phyloP scores from a whole-genome alignment of 53 echinoderm and acorn worm genomes.

The Glandiceps talaboti region DNA sequence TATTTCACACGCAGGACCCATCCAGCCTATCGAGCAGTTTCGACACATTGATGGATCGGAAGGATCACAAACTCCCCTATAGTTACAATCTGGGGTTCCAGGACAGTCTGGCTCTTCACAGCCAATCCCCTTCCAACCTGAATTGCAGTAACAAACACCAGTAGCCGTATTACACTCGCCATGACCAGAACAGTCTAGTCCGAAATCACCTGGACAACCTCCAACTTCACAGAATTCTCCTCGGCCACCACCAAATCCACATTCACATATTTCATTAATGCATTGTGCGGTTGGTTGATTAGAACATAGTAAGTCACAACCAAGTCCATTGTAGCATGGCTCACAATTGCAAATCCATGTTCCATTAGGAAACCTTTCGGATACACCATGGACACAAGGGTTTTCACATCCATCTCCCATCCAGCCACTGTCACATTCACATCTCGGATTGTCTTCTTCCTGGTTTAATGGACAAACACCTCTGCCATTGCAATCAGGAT shows the following conservation, averaged over 20 bases:
- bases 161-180: slow-evolving; percentile 55
- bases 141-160: slow-evolving; percentile 56
- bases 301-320: slow-evolving; percentile 63
- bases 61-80: slow-evolving; percentile 41
- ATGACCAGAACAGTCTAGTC: slow-evolving; percentile 65
- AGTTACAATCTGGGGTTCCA: slow-evolving; percentile 72
- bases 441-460: slow-evolving; percentile 43
- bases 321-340: slow-evolving; percentile 54
- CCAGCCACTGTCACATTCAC: slow-evolving; percentile 48
- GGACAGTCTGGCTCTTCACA: slow-evolving; percentile 78
- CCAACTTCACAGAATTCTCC: slow-evolving; percentile 58
- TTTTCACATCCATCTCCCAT: slow-evolving; percentile 82
- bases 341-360: slow-evolving; percentile 64
- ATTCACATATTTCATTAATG: slow-evolving; percentile 34
- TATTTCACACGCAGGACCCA: slow-evolving; percentile 74
- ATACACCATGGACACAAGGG: slow-evolving; percentile 39
- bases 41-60: slow-evolving; percentile 43
- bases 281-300: slow-evolving; percentile 25
- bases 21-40: slow-evolving; percentile 59
- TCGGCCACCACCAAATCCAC: slow-evolving; percentile 53
- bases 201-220: slow-evolving; percentile 57
- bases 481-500: slow-evolving; percentile 54
- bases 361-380: slow-evolving; percentile 23
- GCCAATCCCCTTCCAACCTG: slow-evolving; percentile 69
- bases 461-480: slow-evolving; percentile 59